phyloP scores from a whole-genome alignment of 2,113 vertebrate species.

The Hemiprocne comata region DNA sequence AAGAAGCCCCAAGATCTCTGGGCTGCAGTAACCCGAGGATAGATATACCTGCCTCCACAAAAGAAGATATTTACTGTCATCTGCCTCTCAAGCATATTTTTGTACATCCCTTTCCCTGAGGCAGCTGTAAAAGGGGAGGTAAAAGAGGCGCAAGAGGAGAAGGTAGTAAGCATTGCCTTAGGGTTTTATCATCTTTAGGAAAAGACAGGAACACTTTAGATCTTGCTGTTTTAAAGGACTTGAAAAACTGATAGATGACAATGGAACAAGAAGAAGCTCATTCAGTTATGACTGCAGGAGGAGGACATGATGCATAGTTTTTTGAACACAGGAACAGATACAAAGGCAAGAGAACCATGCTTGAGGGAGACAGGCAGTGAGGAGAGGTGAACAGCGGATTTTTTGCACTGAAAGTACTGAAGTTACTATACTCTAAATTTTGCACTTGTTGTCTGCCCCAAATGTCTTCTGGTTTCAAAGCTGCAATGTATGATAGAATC shows the following conservation, averaged over 20 bases:
- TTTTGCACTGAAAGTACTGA: neutral
- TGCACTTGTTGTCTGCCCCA: neutral
- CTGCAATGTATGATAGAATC: neutral
- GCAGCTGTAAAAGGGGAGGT: neutral
- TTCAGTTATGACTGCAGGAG: neutral
- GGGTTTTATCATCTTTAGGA: neutral
- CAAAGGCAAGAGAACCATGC: neutral
- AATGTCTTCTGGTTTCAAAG: constrained; percentile 23
- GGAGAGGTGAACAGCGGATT: neutral
- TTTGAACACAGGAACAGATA: neutral
- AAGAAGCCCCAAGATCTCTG: neutral
- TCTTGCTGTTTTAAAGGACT: neutral
- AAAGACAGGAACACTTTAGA: neutral
- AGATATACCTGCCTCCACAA: neutral
- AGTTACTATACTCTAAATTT: constrained; percentile 26
- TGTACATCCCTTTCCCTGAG: neutral
- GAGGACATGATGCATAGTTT: neutral
- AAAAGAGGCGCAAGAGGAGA: neutral
- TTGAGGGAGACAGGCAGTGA: neutral
- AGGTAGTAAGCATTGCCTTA: neutral
- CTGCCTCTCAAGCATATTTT: neutral
- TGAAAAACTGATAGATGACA: neutral
- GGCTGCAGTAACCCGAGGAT: neutral
- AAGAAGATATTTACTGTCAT: neutral
- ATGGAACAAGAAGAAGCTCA: neutral